These are phyloP conservation scores for Diglossa brunneiventris DNA, from an alignment of 2,113 vertebrate species.

Conservation along the genomic window DNA sequence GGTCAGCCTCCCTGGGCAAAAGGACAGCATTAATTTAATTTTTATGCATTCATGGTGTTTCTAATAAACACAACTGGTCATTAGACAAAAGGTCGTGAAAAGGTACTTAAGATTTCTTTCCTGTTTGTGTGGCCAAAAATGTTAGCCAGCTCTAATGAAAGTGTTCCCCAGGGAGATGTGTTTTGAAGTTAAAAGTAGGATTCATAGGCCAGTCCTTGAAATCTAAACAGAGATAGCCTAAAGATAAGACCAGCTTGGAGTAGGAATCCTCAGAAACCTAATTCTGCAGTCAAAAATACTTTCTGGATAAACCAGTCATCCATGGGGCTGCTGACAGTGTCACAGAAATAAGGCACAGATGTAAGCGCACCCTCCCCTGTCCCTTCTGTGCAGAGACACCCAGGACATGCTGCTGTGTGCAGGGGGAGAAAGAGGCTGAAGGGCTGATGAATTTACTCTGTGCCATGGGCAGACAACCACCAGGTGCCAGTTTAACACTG, in stretches of 20 bases:
- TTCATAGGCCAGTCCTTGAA: background rate
- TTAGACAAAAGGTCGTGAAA: conserved; percentile 1
- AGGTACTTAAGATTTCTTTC: background rate
- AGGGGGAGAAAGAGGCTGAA: background rate
- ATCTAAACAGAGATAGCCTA: background rate
- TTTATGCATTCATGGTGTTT: background rate
- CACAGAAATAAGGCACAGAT: background rate
- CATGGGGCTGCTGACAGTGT: background rate
- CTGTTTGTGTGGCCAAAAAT: background rate
- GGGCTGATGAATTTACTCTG: background rate
- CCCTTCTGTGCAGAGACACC: background rate
- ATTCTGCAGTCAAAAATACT: background rate
- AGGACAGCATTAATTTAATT: background rate
- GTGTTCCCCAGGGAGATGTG: background rate
- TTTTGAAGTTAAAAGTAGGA: background rate
- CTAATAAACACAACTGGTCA: background rate
- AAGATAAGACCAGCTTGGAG: background rate
- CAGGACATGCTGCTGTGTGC: background rate
- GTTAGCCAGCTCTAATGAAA: background rate
- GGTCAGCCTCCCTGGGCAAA: background rate
- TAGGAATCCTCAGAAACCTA: background rate
- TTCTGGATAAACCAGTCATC: background rate
- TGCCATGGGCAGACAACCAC: background rate
- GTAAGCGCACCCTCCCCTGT: background rate
- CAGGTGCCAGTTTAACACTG: background rate